Evolutionary conservation across 2,888 invertebrate genomes (phyloP).

Genomic region (Parnassius smintheus): DNA sequence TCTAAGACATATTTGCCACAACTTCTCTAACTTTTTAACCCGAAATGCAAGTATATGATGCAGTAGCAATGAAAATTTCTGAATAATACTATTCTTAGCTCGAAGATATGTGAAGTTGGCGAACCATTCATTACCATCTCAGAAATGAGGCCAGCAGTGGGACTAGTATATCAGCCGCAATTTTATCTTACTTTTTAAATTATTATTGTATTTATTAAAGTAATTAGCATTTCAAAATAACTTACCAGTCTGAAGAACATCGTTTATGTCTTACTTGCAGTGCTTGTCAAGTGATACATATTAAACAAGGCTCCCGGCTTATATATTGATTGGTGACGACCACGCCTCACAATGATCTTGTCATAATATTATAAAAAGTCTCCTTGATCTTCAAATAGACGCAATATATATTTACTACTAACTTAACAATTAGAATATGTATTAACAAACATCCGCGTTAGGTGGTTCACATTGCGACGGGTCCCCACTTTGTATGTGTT

Average conservation of each 20-base stretch:
- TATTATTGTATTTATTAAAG: not conserved
- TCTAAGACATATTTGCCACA: too few species aligned
- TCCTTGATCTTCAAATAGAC: slow-evolving; percentile 75
- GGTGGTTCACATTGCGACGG: slow-evolving; percentile 26
- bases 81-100: too few species aligned
- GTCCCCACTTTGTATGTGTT: slow-evolving; percentile 2
- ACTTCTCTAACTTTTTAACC: too few species aligned
- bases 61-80: too few species aligned
- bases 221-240: slow-evolving; percentile 27
- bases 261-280: slow-evolving; percentile 57
- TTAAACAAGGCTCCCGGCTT: slow-evolving; percentile 46
- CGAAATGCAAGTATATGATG: too few species aligned
- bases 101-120: too few species aligned
- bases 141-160: too few species aligned
- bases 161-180: too few species aligned
- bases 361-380: slow-evolving; percentile 60
- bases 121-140: too few species aligned
- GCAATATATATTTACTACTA: slow-evolving; percentile 50
- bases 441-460: slow-evolving; percentile 58
- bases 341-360: slow-evolving; percentile 63
- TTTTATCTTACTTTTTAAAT: too few species aligned
- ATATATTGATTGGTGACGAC: slow-evolving; percentile 58
- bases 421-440: slow-evolving; percentile 42
- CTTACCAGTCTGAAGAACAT: slow-evolving; percentile 77
- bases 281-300: slow-evolving; percentile 64